phyloP scores from a whole-genome alignment of 2,113 vertebrate genomes.

The Montifringilla adamsi region DNA sequence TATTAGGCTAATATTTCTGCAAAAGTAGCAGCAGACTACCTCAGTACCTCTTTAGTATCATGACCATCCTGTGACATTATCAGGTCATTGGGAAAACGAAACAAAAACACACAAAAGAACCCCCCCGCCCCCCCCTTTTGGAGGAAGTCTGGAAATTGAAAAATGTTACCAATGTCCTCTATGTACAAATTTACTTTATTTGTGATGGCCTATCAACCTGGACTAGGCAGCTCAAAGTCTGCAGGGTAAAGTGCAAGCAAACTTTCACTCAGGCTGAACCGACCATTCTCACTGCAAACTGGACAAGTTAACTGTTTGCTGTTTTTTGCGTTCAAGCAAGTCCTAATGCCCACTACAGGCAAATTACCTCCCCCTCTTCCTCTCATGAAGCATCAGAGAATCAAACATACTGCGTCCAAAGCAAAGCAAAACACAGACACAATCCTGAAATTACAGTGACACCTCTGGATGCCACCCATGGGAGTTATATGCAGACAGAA shows the following conservation, averaged over 20 bases:
- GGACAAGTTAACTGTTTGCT: background rate
- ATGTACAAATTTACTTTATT: background rate
- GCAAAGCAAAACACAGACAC: background rate
- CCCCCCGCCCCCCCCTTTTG: rapidly evolving
- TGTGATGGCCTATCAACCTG: background rate
- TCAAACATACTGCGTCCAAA: background rate
- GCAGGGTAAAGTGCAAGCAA: slow-evolving; percentile 15
- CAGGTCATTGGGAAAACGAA: background rate
- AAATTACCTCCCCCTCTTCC: background rate
- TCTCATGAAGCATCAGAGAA: background rate
- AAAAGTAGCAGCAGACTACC: background rate
- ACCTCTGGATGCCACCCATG: background rate
- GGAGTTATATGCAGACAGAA: background rate
- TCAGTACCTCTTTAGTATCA: background rate
- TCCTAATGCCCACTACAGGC: background rate
- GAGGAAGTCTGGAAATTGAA: background rate
- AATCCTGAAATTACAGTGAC: background rate
- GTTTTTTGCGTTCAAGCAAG: background rate
- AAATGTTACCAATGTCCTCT: background rate
- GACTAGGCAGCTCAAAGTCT: background rate
- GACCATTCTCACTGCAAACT: background rate
- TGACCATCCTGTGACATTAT: background rate
- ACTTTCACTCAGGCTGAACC: background rate
- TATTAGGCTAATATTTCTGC: background rate
- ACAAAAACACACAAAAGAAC: background rate